A percentile compares a stretch with the other conserved stretches of the same genome.
Conservation (phyloP, 2,797 vertebrate species). For the Siniperca undulata region DNA sequence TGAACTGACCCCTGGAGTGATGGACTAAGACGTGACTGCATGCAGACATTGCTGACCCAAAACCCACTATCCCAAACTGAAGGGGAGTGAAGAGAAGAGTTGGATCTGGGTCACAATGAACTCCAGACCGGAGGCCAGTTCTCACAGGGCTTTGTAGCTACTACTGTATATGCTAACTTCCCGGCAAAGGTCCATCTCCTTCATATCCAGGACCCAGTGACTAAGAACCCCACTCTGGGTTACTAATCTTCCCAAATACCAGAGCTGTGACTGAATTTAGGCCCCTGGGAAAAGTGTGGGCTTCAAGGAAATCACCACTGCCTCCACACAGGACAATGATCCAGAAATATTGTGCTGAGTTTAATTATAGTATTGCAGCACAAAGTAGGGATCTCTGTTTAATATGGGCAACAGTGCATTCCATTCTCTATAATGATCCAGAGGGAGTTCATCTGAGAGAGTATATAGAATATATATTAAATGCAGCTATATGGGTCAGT, state of each 20-base stretch:
- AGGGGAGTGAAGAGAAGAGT: constrained; percentile 16
- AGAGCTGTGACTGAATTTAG: constrained; percentile 72
- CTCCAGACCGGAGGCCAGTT: constrained; percentile 52
- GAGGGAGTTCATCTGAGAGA: constrained; percentile 18
- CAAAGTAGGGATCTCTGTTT: constrained; percentile 33
- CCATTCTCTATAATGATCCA: constrained; percentile 38
- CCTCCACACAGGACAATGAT: constrained; percentile 51
- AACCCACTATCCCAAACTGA: constrained; percentile 24
- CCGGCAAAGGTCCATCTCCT: constrained; percentile 67
- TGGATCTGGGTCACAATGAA: constrained; percentile 52
- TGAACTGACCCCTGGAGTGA: constrained; percentile 59
- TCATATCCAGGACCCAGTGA: constrained; percentile 68
- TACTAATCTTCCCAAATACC: constrained; percentile 77
- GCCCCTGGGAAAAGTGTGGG: constrained; percentile 69
- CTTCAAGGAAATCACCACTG: constrained; percentile 61
- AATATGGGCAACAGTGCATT: constrained; percentile 38
- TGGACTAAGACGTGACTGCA: constrained; percentile 70
- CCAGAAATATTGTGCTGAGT: constrained; percentile 43
- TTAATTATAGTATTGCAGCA: constrained; percentile 50
- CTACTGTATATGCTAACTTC: constrained; percentile 66
- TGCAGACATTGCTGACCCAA: constrained; percentile 67
- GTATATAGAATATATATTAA: constrained; percentile 24
- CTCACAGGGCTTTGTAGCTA: constrained; percentile 73
- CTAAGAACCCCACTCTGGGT: constrained; percentile 71
- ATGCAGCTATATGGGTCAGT: constrained; percentile 38